A percentile compares a stretch with the other conserved stretches of the same genome.
Conservation (phyloP, 2,888 invertebrate species). For the Pemphredon lugubris region DNA sequence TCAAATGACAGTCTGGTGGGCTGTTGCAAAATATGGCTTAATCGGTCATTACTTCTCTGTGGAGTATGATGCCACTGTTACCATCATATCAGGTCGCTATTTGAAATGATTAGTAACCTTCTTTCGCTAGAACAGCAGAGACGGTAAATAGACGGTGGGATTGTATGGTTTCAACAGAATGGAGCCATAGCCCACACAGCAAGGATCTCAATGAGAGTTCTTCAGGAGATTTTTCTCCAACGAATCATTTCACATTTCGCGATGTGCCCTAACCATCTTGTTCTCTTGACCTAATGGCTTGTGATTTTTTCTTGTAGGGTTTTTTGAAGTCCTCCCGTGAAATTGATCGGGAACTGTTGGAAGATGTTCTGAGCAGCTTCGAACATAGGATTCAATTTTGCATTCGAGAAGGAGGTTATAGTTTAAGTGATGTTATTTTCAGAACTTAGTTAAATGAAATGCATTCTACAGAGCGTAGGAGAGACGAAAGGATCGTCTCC, state of each 20-base stretch:
- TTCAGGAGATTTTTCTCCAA: neutral
- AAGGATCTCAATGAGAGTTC: neutral
- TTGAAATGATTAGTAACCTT: slow-evolving; percentile 2
- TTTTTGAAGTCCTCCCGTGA: no score
- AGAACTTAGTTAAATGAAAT: no score
- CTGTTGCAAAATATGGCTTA: neutral
- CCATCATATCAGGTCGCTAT: slow-evolving; percentile 1
- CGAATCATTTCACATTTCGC: neutral
- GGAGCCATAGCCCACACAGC: neutral
- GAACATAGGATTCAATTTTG: no score
- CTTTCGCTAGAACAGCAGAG: neutral
- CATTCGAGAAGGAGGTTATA: no score
- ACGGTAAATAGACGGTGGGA: neutral
- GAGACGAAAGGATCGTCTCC: no score
- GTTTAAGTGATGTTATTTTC: no score
- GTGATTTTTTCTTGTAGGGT: no score
- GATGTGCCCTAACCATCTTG: no score
- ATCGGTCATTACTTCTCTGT: neutral
- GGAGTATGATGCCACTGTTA: slow-evolving; percentile 1
- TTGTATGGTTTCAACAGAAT: neutral
- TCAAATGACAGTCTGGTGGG: slow-evolving; percentile 7
- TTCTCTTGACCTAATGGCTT: no score
- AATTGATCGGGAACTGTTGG: no score
- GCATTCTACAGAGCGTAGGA: no score
- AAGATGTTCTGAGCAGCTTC: no score